Evolutionary conservation across 2,888 invertebrate genomes (phyloP), one percentile per base, ranked within the genome.

Genomic region (Tethea ocularis): DNA sequence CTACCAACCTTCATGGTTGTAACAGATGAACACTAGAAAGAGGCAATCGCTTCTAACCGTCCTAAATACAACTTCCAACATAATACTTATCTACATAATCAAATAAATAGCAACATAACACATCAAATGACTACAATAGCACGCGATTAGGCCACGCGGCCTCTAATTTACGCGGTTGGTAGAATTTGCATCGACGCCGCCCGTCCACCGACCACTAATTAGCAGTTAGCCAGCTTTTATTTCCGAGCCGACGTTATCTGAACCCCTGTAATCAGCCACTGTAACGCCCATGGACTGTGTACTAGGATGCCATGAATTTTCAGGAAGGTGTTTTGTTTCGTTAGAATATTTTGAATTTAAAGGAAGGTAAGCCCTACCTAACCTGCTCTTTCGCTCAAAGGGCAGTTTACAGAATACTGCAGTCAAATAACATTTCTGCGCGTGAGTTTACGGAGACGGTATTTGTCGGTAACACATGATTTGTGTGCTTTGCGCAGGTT

Each of bases 201-300:
- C 46, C 46, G 46, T 46, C 46, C 46, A 20, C 17, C 46, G 20
- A 46, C 71, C 71, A 74, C 87, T 91, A 92, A 92, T 92, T 92
- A 91, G 86, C 80, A 86, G 89, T 83, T 87, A 80, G 79, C 79
- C 78, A 46, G 87, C 80, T 89, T 91, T 91, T 92, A 89, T 91
- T 91, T 92, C 91, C 90, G 83, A 82, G 80, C 77, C 71, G 78
- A 67, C 82, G 84, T 80, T 91, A 91, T 91, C 91, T 89, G 84
- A 85, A 83, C 87, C 80, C 63, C 71, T 77, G 84, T 87, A 86
- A 90, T 89, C 89, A 82, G 86, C 86, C 78, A 75, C 85, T 72
- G 80, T 77, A 72, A 81, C 87, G 87, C 87, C 87, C 82, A 65
- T 62, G 56, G 59, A 68, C 66, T 46, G 46, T 41, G 41, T 46